Evolutionary conservation across 2,888 invertebrate genomes (phyloP), one percentile per base, ranked within the genome.

Genomic region (Eupeodes luniger): DNA sequence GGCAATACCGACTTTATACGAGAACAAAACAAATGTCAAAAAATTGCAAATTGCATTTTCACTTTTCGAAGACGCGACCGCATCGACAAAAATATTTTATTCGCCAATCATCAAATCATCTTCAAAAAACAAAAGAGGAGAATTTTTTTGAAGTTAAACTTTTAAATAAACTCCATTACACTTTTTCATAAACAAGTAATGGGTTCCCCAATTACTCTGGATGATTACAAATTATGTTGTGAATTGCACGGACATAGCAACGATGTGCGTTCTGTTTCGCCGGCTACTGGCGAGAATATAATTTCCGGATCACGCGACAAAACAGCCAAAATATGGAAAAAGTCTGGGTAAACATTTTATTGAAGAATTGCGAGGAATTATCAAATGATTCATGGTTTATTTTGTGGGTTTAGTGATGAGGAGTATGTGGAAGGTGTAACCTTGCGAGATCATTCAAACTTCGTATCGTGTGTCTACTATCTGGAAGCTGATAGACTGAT

Each of bases 281-380:
- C 88, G n/a, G 95, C 91, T 95, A 75, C 94, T 94, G 96, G 91
- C 0, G 92, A 96, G 91, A 95, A 95, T 89, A 96, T 99, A 91
- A 94, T 98, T 61, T 98, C 98, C 7, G 97, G 97, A 36, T 98
- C 98, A 5, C 95, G 98, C 91, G 99, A 99, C 93, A 96, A 96
- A 93, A 97, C 97, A 16, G 96, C 97, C 1, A 97, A 97, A 94
- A 94, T 98, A 55, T 99, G 98, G 98, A 96, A 95, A 92, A 96
- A 96, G 57, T 96, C 95, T 92, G 96, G 96, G 97, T 93, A 84
- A 89, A 51, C 61, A 16, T 14, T 27, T 27, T 12, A 10, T 51
- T 40, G 9, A 34, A 40, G 3, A 94, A 94, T 98, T 7, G 53
- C 98, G 98, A 5, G 98, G 96, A 95, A 92, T 96, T 96, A 57